A percentile compares a stretch with the other conserved stretches of the same genome.
phyloP scores from a whole-genome alignment of 2,797 vertebrate genomes.

The Muscicapa comitata region DNA sequence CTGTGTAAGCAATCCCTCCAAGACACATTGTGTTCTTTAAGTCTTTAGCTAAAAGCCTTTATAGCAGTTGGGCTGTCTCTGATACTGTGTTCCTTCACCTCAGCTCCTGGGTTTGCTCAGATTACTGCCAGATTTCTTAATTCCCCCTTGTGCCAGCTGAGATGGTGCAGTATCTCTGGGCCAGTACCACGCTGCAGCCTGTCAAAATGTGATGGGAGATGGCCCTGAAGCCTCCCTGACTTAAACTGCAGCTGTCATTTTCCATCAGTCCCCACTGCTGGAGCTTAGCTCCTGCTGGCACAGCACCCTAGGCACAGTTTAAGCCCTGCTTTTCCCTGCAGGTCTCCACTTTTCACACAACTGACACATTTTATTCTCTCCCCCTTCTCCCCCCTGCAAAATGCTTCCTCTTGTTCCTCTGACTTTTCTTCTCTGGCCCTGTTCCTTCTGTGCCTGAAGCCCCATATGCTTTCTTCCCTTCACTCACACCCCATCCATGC shows the following conservation, averaged over 20 bases:
- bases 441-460: background rate
- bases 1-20: background rate
- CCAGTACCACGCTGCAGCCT: constrained; percentile 24
- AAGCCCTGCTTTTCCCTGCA: background rate
- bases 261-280: constrained; percentile 44
- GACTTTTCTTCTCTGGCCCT: background rate
- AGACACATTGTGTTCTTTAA: background rate
- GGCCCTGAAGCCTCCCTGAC: constrained; percentile 21
- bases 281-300: constrained; percentile 62
- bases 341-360: background rate
- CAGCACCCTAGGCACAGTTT: background rate
- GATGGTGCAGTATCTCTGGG: background rate
- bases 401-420: background rate
- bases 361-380: background rate
- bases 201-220: constrained; percentile 56
- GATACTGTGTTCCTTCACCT: background rate
- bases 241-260: constrained; percentile 70
- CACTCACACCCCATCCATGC: background rate
- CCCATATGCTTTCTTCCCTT: background rate
- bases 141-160: background rate
- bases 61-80: background rate
- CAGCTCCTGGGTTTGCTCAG: background rate
- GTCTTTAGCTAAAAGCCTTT: background rate
- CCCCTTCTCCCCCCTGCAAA: fast-evolving
- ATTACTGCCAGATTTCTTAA: constrained; percentile 37